Evolutionary conservation across 2,113 vertebrate genomes (phyloP).

Genomic region (Antigone vipio): DNA sequence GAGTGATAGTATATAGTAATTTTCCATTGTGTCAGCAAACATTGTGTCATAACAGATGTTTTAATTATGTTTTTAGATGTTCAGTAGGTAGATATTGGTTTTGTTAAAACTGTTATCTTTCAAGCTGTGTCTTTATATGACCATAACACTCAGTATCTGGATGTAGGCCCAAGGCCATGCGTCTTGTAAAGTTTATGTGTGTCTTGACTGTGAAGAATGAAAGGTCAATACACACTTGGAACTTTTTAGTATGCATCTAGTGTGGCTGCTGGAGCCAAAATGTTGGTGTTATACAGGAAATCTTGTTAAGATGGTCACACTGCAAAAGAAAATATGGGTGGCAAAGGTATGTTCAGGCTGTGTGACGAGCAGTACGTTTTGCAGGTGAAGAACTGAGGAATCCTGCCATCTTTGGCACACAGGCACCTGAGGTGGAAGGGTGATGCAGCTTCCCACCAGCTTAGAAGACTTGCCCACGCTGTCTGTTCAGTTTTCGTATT

Average conservation of each 20-base stretch:
- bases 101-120: not conserved
- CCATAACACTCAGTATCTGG: not conserved
- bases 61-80: not conserved
- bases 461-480: not conserved
- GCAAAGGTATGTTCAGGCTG: not conserved
- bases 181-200: not conserved
- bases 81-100: not conserved
- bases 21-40: constrained; percentile 12
- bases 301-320: not conserved
- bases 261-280: not conserved
- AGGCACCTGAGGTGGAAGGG: not conserved
- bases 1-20: not conserved
- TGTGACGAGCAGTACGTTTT: rapidly evolving
- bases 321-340: not conserved
- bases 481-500: not conserved
- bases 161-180: not conserved
- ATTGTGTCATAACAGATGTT: not conserved
- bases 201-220: not conserved
- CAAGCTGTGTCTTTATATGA: not conserved
- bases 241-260: rapidly evolving
- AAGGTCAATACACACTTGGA: not conserved
- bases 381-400: not conserved
- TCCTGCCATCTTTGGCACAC: not conserved
- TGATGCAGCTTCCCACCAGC: not conserved
- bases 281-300: not conserved